Conservation (phyloP, 2,113 vertebrate species). For the Engystomops pustulosus region DNA sequence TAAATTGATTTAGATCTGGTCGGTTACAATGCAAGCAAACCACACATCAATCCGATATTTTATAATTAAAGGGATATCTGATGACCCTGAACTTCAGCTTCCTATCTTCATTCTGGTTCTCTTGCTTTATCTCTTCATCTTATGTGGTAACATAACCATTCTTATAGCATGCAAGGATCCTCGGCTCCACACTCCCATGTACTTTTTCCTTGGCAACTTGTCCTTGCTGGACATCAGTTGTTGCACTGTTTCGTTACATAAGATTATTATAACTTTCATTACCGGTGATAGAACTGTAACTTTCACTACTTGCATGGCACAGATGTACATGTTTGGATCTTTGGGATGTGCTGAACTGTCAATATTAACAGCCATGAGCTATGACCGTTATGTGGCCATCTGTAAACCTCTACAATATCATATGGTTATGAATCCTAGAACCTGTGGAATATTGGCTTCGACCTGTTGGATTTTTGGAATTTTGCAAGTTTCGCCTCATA, state of each 20-base stretch:
- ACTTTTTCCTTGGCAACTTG: slow-evolving; percentile 33
- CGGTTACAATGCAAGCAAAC: too few species aligned
- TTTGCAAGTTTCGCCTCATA: neutral
- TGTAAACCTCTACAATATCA: neutral
- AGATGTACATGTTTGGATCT: neutral
- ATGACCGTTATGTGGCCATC: slow-evolving; percentile 16
- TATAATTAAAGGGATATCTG: neutral
- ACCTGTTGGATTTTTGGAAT: neutral
- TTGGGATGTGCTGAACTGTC: neutral
- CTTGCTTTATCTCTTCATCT: neutral
- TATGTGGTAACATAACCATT: slow-evolving; percentile 29
- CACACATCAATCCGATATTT: neutral
- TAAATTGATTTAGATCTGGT: too few species aligned
- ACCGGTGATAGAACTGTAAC: neutral
- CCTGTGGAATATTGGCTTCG: neutral
- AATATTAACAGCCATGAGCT: slow-evolving; percentile 1
- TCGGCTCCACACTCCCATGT: slow-evolving; percentile 42
- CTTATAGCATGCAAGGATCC: neutral
- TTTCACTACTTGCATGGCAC: neutral
- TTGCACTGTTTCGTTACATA: neutral
- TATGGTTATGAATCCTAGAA: neutral
- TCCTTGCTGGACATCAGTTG: neutral
- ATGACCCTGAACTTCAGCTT: slow-evolving; percentile 10
- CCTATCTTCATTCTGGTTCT: slow-evolving; percentile 24
- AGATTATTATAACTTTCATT: neutral